Base-by-base conservation (phyloP, 2,113 vertebrate species). In the Pantherophis guttatus region DNA sequence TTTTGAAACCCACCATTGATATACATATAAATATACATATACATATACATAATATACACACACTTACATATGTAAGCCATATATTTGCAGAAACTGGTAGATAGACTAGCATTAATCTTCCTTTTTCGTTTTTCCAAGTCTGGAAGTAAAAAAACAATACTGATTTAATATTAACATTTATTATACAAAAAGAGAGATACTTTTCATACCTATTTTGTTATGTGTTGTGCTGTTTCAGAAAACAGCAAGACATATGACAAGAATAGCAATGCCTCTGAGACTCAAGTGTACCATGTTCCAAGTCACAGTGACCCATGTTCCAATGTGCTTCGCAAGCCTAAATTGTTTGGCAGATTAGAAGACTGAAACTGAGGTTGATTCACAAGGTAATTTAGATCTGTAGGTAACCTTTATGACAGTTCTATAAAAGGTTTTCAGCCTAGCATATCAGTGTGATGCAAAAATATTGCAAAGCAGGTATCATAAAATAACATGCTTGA, bases 341-440 rank as follows among this genome's bases (percentile, higher is more conserved):
- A 1, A 48, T 94, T 91, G 88, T 65, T 12, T 93, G 94, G 93
- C 58, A 94, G 94, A 91, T 93, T 95, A 93, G 92, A 86, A 92
- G 33, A 89, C 92, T 94, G 93, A 96, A 95, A 95, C 87, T 19
- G 81, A 90, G 55, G 87, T 95, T 95, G 94, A 93, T 93, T 92
- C 95, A 93, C 92, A 94, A 96, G 96, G 94, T 95, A 95, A 92
- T 52, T 94, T 92, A 95, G 95, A 57, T 90, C 95, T 92, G 96
- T 94, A 95, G 10, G 29, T 5, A 2, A 94, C 95, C 90, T 95
- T 96, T 93, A 58, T 87, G 91, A 70, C 24, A 94, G 86, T 90
- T 91, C 52, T 87, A 95, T 96, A 94, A 96, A 96, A 96, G 75
- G 1, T 94, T 92, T 92, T 91, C 75, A 90, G 95, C 92, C 90